Evolutionary conservation across 2,113 vertebrate genomes (phyloP).

Genomic region (Promerops cafer): DNA sequence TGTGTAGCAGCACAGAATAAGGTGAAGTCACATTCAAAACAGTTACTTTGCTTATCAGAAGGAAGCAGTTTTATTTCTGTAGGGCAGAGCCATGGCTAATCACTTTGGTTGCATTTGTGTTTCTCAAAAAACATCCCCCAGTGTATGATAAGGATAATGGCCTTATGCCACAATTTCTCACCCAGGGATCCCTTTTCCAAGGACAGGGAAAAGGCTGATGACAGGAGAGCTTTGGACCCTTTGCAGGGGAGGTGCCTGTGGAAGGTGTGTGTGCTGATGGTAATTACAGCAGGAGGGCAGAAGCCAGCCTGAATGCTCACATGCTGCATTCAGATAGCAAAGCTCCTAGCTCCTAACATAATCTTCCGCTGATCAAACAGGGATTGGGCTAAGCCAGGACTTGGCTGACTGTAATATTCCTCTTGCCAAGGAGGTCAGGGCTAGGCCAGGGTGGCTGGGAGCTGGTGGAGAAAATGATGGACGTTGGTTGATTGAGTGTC

Average conservation of each 20-base stretch:
- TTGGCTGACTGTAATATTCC: background rate
- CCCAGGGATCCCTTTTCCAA: background rate
- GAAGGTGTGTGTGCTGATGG: background rate
- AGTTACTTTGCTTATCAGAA: slow-evolving; percentile 51
- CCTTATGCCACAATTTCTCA: background rate
- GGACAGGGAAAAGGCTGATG: background rate
- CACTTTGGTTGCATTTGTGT: slow-evolving; percentile 18
- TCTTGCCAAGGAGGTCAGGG: slow-evolving; percentile 15
- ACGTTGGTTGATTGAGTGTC: background rate
- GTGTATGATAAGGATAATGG: slow-evolving; percentile 11
- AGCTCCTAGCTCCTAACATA: background rate
- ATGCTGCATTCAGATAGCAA: background rate
- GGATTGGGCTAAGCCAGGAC: background rate
- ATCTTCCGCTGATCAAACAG: background rate
- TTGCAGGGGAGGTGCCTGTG: background rate
- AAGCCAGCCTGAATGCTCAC: background rate
- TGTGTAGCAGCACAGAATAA: background rate
- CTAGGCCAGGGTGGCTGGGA: background rate
- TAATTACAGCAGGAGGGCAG: background rate
- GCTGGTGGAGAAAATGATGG: background rate
- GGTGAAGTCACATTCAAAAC: slow-evolving; percentile 51
- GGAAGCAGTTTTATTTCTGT: slow-evolving; percentile 50
- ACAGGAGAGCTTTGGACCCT: background rate
- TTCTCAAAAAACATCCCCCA: background rate
- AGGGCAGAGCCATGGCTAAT: slow-evolving; percentile 2